Conservation (phyloP, 2,113 vertebrate genomes). For the Cryptotis parvus region DNA sequence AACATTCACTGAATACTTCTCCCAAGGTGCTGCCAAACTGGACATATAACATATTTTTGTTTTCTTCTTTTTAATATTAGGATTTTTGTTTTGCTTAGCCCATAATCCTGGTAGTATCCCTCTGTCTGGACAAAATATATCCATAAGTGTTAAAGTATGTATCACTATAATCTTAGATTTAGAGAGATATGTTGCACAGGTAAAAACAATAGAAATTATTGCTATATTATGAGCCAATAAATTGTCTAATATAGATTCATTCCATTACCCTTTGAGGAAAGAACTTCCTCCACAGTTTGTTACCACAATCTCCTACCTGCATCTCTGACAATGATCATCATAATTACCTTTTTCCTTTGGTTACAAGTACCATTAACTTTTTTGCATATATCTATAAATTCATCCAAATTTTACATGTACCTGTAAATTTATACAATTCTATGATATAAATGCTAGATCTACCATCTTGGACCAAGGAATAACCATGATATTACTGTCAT, state of each 20-base stretch:
- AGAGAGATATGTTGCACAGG: no score
- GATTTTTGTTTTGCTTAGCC: no score
- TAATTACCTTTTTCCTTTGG: neutral
- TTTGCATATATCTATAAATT: neutral
- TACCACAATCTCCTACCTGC: neutral
- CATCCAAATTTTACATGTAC: no score
- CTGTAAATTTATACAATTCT: neutral
- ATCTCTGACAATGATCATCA: neutral
- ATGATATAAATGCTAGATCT: neutral
- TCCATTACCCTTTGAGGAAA: rapidly evolving
- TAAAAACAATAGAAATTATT: neutral
- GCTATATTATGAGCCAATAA: neutral
- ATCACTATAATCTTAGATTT: no score
- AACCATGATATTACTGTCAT: neutral
- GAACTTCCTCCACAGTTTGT: neutral
- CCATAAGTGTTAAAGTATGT: no score
- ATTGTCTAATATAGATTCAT: neutral
- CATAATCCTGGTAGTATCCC: no score
- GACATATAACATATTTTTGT: no score
- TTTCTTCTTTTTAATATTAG: no score
- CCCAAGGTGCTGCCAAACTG: no score
- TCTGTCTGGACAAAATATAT: no score
- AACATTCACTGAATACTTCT: no score
- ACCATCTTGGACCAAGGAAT: neutral
- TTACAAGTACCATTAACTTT: neutral